Base-by-base conservation (phyloP, 1,140 invertebrate genomes). In the Drosophila prosaltans region DNA sequence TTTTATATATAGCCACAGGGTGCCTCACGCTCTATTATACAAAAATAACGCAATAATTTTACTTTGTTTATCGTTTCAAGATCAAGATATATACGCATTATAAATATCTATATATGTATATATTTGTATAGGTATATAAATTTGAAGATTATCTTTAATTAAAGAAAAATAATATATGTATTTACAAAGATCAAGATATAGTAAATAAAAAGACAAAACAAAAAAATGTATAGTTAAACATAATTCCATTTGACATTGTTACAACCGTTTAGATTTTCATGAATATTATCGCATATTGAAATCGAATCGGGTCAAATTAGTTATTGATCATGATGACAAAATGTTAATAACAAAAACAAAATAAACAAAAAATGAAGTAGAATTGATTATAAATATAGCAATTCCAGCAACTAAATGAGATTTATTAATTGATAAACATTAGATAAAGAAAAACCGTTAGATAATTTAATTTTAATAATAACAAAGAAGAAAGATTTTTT, bases 1-100 rank as follows among this genome's bases (percentile, higher is more conserved):
- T 74, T 74, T 36, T 36, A 36, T 36, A 72, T 58, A 75, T 63
- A 76, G 66, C 74, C 74, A 26, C 74, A 69, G 74, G 74, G 74
- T 39, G 73, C 73, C 63, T 16, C 16, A 16, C 30, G 55, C 63
- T 67, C 59, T 39, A 76, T 75, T 63, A 75, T 51, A 24, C 48
- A 45, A 30, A 58, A 21, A 24, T 65, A 74, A 73, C 62, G 63
- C 72, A 40, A 74, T 75, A 74, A 59, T 26, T 74, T 51, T 51
- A 8, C 65, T 59, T 43, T 65, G 54, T 74, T 72, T 60, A 65
- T 62, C 58, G 30, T 45, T 54, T 54, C 32, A 26, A 51, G 45
- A 70, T 59, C 30, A 39, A 59, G 57, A 58, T 39, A 58, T 32
- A 26, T 30, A n/a, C 2, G 28, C 28, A 30, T 30, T 30, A 30